Conservation (phyloP, 2,888 invertebrate species). For the Microchrysa polita region DNA sequence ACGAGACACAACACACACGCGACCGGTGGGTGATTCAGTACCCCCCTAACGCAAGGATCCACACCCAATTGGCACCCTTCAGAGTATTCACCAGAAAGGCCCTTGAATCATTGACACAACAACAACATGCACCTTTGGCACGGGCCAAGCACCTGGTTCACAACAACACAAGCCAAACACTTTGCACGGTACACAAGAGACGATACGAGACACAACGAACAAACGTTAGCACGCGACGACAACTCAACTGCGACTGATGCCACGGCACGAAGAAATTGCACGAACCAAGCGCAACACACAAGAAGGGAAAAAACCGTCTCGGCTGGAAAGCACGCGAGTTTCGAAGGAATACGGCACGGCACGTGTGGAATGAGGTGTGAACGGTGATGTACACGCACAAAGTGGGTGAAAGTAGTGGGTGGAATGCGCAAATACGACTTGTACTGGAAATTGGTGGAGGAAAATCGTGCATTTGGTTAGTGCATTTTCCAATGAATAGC, state of each 20-base stretch:
- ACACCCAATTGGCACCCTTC: too few relatives aligned
- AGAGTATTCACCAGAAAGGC: too few relatives aligned
- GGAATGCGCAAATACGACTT: background rate
- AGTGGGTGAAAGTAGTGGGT: background rate
- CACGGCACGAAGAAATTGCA: background rate
- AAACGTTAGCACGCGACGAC: conserved; percentile 11
- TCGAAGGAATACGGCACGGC: background rate
- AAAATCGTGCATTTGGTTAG: background rate
- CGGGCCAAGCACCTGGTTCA: background rate
- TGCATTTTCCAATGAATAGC: conserved; percentile 6
- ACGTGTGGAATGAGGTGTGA: conserved; percentile 3
- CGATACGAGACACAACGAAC: background rate
- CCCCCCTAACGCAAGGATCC: too few relatives aligned
- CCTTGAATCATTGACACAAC: background rate
- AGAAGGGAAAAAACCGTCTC: background rate
- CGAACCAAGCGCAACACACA: conserved; percentile 8
- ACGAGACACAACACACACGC: too few relatives aligned
- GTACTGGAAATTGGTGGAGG: conserved; percentile 5
- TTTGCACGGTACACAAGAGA: background rate
- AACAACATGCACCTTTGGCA: conserved; percentile 6
- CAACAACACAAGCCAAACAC: background rate
- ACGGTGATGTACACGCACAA: conserved; percentile 8
- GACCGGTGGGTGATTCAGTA: too few relatives aligned
- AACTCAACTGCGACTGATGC: conserved; percentile 15
- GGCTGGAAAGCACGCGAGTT: background rate